Percentiles rank a stretch among this genome's conserved stretches.
Conservation (phyloP, 2,888 invertebrate genomes). For the Thecocarcelia acutangulata region DNA sequence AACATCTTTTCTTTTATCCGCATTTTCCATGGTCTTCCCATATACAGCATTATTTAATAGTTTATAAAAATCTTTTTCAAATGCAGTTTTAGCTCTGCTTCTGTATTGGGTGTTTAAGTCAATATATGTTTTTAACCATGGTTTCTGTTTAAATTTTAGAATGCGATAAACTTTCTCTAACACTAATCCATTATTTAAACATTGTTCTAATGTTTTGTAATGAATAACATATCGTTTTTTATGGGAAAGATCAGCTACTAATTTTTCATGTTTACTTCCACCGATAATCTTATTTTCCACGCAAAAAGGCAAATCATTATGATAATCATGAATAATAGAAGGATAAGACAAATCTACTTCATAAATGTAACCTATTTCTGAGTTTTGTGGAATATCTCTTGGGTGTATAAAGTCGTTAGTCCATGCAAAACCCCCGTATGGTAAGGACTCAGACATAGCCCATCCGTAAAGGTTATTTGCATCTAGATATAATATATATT, state of each 20-base stretch:
- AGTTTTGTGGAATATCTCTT: neutral
- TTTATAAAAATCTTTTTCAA: constrained; percentile 15
- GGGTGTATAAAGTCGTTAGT: neutral
- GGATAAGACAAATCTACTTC: neutral
- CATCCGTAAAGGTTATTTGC: constrained; percentile 13
- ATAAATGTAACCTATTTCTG: neutral
- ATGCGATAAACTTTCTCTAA: constrained; percentile 1
- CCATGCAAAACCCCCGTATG: neutral
- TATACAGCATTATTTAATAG: constrained; percentile 4
- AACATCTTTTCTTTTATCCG: constrained; percentile 13
- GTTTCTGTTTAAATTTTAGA: constrained; percentile 8
- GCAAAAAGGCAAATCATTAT: neutral
- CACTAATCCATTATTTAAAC: neutral
- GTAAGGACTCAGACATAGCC: neutral
- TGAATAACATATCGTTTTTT: too few relatives aligned
- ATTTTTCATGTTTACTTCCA: too few relatives aligned
- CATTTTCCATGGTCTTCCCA: too few relatives aligned
- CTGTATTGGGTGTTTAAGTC: constrained; percentile 11
- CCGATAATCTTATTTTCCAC: too few relatives aligned
- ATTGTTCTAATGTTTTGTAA: neutral
- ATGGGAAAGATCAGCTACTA: too few relatives aligned
- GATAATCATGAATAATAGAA: neutral
- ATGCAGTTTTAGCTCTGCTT: neutral
- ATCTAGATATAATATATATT: constrained; percentile 22
- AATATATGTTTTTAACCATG: constrained; percentile 10